Evolutionary conservation across 2,888 invertebrate species (phyloP).

Genomic region (Pterostichus madidus): DNA sequence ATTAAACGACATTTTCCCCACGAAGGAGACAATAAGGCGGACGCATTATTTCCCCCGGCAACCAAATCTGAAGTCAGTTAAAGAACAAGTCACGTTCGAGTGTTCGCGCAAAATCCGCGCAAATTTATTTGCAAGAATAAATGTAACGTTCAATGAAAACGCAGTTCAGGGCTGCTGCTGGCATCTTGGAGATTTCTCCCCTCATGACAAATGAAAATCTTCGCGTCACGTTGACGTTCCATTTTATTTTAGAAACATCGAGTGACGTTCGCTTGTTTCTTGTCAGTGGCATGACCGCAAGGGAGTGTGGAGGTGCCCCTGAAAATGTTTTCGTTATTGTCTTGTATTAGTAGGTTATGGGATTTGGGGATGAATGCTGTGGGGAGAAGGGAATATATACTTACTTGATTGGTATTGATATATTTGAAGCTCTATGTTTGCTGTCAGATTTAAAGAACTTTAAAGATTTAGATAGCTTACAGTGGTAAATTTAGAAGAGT

Average conservation of each 20-base stretch:
- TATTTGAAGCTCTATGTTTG: neutral
- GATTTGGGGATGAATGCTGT: neutral
- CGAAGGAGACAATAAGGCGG: neutral
- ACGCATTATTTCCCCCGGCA: neutral
- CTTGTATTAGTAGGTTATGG: neutral
- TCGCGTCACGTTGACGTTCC: slow-evolving; percentile 64
- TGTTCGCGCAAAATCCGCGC: slow-evolving; percentile 61
- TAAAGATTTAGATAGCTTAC: neutral
- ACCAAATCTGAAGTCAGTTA: slow-evolving; percentile 51
- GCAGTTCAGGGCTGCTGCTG: slow-evolving; percentile 26
- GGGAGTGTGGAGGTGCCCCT: neutral
- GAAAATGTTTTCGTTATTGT: neutral
- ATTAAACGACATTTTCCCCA: slow-evolving; percentile 29
- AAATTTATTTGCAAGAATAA: slow-evolving; percentile 60
- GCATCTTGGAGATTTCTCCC: slow-evolving; percentile 32
- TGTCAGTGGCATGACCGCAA: slow-evolving; percentile 37
- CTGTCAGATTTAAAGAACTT: neutral
- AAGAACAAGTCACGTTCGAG: slow-evolving; percentile 65
- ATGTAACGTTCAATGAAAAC: slow-evolving; percentile 64
- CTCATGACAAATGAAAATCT: slow-evolving; percentile 66
- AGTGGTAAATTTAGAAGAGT: no score
- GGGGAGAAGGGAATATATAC: neutral
- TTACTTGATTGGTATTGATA: neutral
- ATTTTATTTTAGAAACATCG: slow-evolving; percentile 62
- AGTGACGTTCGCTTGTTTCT: slow-evolving; percentile 55